phyloP scores from a whole-genome alignment of 2,888 invertebrate species.

The Leptogaster cylindrica region DNA sequence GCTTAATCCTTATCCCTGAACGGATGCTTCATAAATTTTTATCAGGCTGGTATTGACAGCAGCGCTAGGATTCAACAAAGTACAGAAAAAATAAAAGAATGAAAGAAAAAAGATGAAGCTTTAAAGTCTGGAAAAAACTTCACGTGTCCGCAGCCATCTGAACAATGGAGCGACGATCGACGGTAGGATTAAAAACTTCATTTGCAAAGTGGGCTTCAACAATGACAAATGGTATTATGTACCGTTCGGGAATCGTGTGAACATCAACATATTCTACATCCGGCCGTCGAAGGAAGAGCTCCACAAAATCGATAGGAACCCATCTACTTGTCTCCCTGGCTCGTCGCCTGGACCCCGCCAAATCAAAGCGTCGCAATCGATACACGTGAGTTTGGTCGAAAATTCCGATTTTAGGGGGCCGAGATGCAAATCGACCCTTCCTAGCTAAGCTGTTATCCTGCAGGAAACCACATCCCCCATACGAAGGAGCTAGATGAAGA shows the following conservation, averaged over 20 bases:
- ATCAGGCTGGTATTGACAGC: conserved; percentile 40
- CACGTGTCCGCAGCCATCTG: conserved; percentile 28
- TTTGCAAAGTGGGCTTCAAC: conserved; percentile 44
- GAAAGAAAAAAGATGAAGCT: no score
- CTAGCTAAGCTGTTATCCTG: conserved; percentile 14
- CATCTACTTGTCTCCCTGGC: background rate
- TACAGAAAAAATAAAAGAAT: no score
- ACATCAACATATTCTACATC: conserved; percentile 34
- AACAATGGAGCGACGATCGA: conserved; percentile 42
- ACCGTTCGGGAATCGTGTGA: conserved; percentile 36
- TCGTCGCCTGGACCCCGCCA: conserved; percentile 2
- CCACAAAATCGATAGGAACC: conserved; percentile 39
- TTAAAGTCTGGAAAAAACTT: background rate
- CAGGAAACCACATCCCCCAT: conserved; percentile 5
- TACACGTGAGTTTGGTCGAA: background rate
- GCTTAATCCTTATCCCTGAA: conserved; percentile 13
- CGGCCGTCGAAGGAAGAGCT: conserved; percentile 14
- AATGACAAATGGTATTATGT: conserved; percentile 46
- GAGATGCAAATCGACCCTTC: conserved; percentile 21
- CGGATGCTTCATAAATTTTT: conserved; percentile 44
- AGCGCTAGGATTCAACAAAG: conserved; percentile 8
- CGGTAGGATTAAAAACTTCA: conserved; percentile 45
- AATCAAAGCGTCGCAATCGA: conserved; percentile 4
- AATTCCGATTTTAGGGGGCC: background rate
- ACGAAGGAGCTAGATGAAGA: conserved; percentile 13